Conservation (phyloP, 2,113 vertebrate genomes). For the Cynopterus brachyotis region DNA sequence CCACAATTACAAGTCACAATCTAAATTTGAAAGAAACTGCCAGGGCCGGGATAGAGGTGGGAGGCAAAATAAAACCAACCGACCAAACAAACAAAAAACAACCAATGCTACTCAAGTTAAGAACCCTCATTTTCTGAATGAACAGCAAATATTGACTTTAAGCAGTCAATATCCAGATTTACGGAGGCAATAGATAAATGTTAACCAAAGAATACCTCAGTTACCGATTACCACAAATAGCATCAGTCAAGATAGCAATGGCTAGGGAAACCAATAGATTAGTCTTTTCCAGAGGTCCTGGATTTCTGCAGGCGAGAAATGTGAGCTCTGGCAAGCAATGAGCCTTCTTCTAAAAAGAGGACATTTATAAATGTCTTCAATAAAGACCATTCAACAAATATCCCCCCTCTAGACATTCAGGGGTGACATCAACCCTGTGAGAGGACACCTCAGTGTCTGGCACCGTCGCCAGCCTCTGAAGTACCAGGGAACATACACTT, state of each 20-base stretch:
- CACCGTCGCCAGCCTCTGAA: neutral
- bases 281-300: neutral
- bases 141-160: neutral
- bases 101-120: neutral
- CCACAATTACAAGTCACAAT: neutral
- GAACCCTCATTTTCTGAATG: neutral
- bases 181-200: neutral
- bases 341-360: neutral
- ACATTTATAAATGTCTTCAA: neutral
- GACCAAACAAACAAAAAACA: neutral
- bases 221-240: neutral
- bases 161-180: neutral
- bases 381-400: neutral
- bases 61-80: neutral
- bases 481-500: neutral
- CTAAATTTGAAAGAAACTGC: neutral
- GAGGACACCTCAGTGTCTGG: neutral
- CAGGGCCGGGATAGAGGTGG: neutral
- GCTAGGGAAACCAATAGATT: neutral
- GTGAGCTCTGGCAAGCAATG: neutral
- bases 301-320: neutral
- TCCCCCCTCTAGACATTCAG: neutral
- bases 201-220: neutral
- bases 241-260: neutral
- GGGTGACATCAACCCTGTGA: neutral